phyloP scores from a whole-genome alignment of 2,888 invertebrate species.

The Eristalinus aeneus region DNA sequence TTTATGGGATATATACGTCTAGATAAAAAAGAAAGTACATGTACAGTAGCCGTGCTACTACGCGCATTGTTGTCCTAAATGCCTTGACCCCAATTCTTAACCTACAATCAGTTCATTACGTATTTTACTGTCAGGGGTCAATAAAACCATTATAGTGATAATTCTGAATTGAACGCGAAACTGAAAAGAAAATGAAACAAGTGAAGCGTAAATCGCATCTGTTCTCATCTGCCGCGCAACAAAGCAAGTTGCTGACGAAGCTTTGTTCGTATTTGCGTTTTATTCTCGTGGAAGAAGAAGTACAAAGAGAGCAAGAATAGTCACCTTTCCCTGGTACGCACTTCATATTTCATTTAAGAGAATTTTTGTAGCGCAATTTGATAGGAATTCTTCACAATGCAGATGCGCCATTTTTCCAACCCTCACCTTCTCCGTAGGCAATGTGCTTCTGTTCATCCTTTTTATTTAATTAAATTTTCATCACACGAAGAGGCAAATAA shows the following conservation, averaged over 20 bases:
- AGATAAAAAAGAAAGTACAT: not conserved
- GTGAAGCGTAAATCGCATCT: not conserved
- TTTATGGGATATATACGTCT: too few relatives aligned
- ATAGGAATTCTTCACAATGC: not conserved
- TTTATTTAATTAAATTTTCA: slow-evolving; percentile 32
- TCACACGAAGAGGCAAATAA: not conserved
- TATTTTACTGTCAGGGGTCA: not conserved
- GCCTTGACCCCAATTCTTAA: not conserved
- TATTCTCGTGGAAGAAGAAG: not conserved
- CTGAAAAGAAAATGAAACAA: not conserved
- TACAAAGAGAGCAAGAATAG: slow-evolving; percentile 9
- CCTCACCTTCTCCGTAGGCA: not conserved
- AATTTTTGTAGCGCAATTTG: not conserved
- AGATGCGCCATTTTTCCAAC: slow-evolving; percentile 22
- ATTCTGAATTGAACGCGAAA: not conserved
- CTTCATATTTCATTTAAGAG: not conserved
- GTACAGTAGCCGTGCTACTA: not conserved
- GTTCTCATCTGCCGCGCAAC: not conserved
- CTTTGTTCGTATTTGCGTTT: not conserved
- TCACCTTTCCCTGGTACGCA: not conserved
- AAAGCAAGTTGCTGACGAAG: not conserved
- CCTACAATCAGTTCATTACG: not conserved
- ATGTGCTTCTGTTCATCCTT: not conserved
- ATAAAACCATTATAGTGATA: not conserved
- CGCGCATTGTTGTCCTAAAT: not conserved